A percentile compares a stretch with the other conserved stretches of the same genome.
phyloP scores from a whole-genome alignment of 2,797 vertebrate genomes.

The Phataginus tricuspis region DNA sequence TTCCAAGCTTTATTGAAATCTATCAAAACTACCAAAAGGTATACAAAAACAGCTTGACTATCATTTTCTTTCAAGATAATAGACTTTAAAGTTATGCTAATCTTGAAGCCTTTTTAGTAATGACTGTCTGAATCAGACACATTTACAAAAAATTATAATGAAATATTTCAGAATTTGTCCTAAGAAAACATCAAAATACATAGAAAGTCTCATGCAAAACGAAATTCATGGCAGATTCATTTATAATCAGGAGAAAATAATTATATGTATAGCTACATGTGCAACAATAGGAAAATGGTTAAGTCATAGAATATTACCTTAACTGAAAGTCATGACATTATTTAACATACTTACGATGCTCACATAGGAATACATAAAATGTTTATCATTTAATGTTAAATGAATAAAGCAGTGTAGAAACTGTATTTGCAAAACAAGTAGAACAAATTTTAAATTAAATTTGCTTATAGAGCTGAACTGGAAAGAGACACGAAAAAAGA shows the following conservation, averaged over 20 bases:
- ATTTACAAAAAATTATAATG: not conserved
- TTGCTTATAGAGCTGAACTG: not conserved
- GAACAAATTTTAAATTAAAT: slow-evolving; percentile 9
- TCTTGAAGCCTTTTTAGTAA: not conserved
- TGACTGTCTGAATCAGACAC: not conserved
- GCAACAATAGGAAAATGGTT: not conserved
- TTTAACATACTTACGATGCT: slow-evolving; percentile 6
- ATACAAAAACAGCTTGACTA: not conserved
- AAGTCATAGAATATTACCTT: not conserved
- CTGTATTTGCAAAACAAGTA: not conserved
- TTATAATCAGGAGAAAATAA: slow-evolving; percentile 44
- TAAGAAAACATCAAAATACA: slow-evolving; percentile 21
- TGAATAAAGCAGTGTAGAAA: slow-evolving; percentile 19
- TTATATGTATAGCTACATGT: not conserved
- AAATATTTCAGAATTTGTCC: not conserved
- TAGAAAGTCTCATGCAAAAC: not conserved
- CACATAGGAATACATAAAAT: slow-evolving; percentile 11
- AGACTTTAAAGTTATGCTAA: not conserved
- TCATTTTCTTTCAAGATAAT: not conserved
- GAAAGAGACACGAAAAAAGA: not conserved
- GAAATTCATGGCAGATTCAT: not conserved
- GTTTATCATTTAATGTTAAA: not conserved
- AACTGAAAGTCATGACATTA: not conserved
- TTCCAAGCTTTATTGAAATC: not conserved
- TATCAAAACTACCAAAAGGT: not conserved